A percentile compares a stretch with the other conserved stretches of the same genome.
These are phyloP conservation scores for Nephila pilipes DNA, from an alignment of 1,140 invertebrate genomes.

Conservation along the genomic window DNA sequence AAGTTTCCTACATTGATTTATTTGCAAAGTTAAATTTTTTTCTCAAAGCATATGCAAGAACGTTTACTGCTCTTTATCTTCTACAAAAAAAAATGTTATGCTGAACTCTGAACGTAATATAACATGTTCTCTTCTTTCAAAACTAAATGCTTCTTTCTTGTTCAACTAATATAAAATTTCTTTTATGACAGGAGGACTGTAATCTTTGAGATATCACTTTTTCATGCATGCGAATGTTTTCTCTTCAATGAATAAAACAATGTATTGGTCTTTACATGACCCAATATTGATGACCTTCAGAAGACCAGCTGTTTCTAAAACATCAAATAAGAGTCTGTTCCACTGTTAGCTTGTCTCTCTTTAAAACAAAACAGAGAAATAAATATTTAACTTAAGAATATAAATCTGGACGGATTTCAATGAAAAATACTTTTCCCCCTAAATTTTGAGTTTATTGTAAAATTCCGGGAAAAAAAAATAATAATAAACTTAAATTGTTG, in stretches of 20 bases:
- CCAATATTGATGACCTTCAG: conserved; percentile 36
- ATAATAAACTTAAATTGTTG: no score
- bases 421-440: not conserved
- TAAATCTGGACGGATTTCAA: not conserved
- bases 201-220: not conserved
- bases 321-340: not conserved
- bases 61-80: not conserved
- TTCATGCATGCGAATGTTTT: not conserved
- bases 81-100: not conserved
- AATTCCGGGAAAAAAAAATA: no score
- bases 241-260: not conserved
- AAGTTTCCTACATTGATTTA: not conserved
- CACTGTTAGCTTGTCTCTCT: conserved; percentile 4
- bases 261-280: not conserved
- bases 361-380: not conserved
- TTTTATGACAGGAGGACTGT: not conserved
- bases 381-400: not conserved
- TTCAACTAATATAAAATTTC: not conserved
- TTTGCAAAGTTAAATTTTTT: not conserved
- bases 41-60: not conserved
- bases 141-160: not conserved
- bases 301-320: conserved; percentile 25
- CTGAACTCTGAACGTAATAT: not conserved
- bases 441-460: no score
- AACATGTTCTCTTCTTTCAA: not conserved